Conservation (phyloP, 1,140 invertebrate species). For the Drosophila watanabei region DNA sequence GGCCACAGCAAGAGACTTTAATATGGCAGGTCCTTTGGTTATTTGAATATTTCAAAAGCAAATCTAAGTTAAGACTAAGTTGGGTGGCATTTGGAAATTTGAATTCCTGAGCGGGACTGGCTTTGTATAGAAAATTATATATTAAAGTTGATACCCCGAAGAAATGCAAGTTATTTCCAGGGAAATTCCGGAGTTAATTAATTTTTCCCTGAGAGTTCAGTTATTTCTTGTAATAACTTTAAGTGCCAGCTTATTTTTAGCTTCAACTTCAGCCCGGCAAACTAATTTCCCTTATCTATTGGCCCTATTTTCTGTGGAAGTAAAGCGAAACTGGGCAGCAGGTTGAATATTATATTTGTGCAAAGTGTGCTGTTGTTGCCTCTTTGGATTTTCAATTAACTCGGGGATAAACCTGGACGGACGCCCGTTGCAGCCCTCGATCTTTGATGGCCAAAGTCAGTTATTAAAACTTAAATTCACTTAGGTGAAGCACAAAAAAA, state of each 20-base stretch:
- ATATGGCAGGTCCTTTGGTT: conserved; percentile 1
- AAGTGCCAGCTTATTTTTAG: not conserved
- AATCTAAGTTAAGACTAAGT: not conserved
- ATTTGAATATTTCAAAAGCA: conserved; percentile 1
- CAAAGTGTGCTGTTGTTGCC: conserved; percentile 15
- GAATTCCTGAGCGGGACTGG: not conserved
- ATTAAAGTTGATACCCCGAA: not conserved
- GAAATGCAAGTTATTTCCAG: not conserved
- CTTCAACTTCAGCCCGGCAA: not conserved
- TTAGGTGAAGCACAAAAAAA: conserved; percentile 63
- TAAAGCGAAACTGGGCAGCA: not conserved
- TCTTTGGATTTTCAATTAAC: conserved; percentile 75
- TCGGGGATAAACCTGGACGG: conserved; percentile 44
- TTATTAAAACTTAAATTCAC: conserved; percentile 82
- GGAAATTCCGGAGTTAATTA: not conserved
- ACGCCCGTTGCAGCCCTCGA: conserved; percentile 12
- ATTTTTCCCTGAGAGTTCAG: not conserved
- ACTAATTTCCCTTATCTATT: conserved; percentile 20
- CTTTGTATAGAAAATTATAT: not conserved
- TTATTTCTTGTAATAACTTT: not conserved
- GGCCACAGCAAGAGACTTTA: conserved; percentile 1
- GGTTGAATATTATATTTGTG: conserved; percentile 20
- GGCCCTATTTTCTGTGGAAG: conserved; percentile 8
- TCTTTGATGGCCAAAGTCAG: conserved; percentile 50
- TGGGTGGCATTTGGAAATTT: not conserved